Evolutionary conservation across 2,797 vertebrate species (phyloP), one percentile per base, ranked within the genome.

Genomic region (Sylvia borin): DNA sequence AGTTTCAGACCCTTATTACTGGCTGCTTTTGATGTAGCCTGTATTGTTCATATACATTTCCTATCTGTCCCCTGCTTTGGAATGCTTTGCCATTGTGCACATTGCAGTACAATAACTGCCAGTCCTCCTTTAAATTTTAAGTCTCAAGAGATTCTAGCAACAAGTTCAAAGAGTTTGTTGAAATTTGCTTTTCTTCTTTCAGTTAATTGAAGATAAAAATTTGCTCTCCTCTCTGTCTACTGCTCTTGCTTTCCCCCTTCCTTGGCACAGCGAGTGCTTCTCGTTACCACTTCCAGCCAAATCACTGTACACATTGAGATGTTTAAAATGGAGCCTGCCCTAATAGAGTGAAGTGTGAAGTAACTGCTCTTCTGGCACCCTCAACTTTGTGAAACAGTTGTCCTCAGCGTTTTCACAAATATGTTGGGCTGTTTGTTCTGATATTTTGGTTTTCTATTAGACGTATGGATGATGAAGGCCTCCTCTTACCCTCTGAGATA

Each of bases 211-310:
- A 96, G 93, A 93, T 95, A 91, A 95, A 95, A 93, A 81, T 42
- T 83, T 75, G 47, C 51, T 89, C 78, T 88, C 51, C 50, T 91
- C 79, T 81, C 79, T 81, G 82, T 64, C 48, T 64, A 3, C 67
- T 73, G 67, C 42, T 73, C 86, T 95, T 31, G 31, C 89, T 91
- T 66, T 70, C 24, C 57, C 72, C 79, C 74, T 93, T 89, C 91
- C 92, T 95, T 96, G 94, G 96, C 93, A 96, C 88, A 77, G 83
- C 1, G 43, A 88, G 29, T 74, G 71, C 85, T 95, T 95, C 88
- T 96, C 6, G 80, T 96, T 95, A 94, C 94, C 93, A 95, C 92
- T 96, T 95, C 45, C 93, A 97, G 95, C 96, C 93, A 93, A 97
- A 96, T 96, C 94, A 61, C 93, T 94, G 86, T 93, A 92, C 92